phyloP scores from a whole-genome alignment of 2,888 invertebrate species.

The Pseudanteris insignis region DNA sequence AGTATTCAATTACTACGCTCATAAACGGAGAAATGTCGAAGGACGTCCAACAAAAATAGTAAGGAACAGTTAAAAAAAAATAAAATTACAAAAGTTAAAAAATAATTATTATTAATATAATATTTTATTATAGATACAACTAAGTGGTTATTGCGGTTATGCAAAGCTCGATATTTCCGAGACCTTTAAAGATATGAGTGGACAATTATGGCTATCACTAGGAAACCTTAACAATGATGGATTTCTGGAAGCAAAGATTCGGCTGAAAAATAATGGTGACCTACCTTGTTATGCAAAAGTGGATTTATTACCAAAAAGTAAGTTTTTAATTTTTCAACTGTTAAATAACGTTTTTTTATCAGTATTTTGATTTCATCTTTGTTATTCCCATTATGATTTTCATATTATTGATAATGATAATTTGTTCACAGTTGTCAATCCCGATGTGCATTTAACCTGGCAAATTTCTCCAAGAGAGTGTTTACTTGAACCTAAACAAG shows the following conservation, averaged over 20 bases:
- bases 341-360: too few species aligned
- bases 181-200: slow-evolving; percentile 69
- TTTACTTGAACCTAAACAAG: slow-evolving; percentile 65
- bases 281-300: slow-evolving; percentile 68
- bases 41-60: slow-evolving; percentile 50
- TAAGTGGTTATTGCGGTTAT: slow-evolving; percentile 73
- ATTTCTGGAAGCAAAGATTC: slow-evolving; percentile 67
- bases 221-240: slow-evolving; percentile 69
- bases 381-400: neutral
- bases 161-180: slow-evolving; percentile 68
- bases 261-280: slow-evolving; percentile 70
- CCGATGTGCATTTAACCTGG: slow-evolving; percentile 59
- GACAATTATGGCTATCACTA: slow-evolving; percentile 70
- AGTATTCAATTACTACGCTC: slow-evolving; percentile 68
- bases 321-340: too few species aligned
- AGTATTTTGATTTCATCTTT: too few species aligned
- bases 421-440: slow-evolving; percentile 55
- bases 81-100: neutral
- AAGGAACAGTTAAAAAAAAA: slow-evolving; percentile 2
- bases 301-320: slow-evolving; percentile 61
- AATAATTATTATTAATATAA: slow-evolving; percentile 3
- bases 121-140: slow-evolving; percentile 57
- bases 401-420: neutral
- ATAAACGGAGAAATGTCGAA: slow-evolving; percentile 47
- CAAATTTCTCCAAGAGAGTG: slow-evolving; percentile 66